These are phyloP conservation scores for Pasiphila rectangulata DNA, from an alignment of 2,888 invertebrate species.

Conservation along the genomic window DNA sequence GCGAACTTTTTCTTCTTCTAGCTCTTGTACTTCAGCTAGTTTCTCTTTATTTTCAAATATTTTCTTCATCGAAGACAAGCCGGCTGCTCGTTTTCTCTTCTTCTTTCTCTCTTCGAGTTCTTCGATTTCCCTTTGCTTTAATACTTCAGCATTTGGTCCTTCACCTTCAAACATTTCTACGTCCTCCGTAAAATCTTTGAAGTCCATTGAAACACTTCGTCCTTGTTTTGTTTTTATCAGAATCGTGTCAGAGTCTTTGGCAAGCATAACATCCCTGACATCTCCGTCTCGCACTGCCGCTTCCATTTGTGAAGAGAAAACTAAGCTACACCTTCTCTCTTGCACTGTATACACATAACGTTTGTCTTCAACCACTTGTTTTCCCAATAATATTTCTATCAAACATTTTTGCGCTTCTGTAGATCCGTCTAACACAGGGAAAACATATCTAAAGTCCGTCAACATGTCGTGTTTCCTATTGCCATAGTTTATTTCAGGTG, in stretches of 20 bases:
- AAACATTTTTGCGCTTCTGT: constrained; percentile 84
- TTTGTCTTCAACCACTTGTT: constrained; percentile 79
- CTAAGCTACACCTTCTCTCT: constrained; percentile 87
- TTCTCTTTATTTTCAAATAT: constrained; percentile 89
- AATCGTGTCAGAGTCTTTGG: constrained; percentile 87
- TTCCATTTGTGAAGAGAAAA: constrained; percentile 87
- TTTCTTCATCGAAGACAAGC: constrained; percentile 83
- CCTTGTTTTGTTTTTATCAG: constrained; percentile 87
- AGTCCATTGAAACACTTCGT: constrained; percentile 87
- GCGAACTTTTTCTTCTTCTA: constrained; percentile 79
- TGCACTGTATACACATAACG: constrained; percentile 88
- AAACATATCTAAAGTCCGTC: constrained; percentile 87
- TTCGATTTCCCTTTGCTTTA: constrained; percentile 81
- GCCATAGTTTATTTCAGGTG: constrained; percentile 82
- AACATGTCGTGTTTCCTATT: constrained; percentile 84
- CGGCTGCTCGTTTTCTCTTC: constrained; percentile 83
- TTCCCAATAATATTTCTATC: constrained; percentile 82
- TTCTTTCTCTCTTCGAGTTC: constrained; percentile 78
- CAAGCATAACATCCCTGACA: constrained; percentile 87
- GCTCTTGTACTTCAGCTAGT: constrained; percentile 82
- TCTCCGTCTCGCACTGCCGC: constrained; percentile 89
- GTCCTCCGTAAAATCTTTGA: constrained; percentile 80
- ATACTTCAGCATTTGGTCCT: constrained; percentile 84
- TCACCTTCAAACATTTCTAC: constrained; percentile 85
- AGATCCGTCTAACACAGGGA: constrained; percentile 85